A percentile compares a stretch with the other conserved stretches of the same genome.
phyloP scores from a whole-genome alignment of 1,140 invertebrate species.

The Papilio machaon region DNA sequence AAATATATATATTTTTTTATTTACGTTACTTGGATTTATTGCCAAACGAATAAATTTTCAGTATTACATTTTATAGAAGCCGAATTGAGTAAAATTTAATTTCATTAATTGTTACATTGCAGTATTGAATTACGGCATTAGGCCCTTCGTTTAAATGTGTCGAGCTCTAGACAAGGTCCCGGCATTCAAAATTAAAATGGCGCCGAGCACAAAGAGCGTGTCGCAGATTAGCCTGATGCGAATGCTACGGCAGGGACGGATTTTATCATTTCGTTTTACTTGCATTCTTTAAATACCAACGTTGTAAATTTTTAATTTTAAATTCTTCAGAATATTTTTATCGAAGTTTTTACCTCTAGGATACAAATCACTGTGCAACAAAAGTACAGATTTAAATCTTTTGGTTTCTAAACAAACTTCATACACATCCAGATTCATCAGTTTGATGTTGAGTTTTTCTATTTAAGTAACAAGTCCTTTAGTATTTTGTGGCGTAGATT shows the following conservation, averaged over 20 bases:
- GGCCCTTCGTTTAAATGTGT: slow-evolving; percentile 21
- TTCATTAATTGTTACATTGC: slow-evolving; percentile 23
- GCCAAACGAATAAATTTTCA: background rate
- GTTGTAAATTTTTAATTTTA: slow-evolving; percentile 16
- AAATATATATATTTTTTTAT: background rate
- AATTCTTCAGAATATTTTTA: slow-evolving; percentile 13
- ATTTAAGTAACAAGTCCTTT: too few species aligned
- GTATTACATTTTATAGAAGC: background rate
- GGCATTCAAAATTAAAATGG: slow-evolving; percentile 23
- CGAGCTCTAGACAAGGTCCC: slow-evolving; percentile 15
- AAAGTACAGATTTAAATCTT: background rate
- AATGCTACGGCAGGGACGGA: slow-evolving; percentile 9
- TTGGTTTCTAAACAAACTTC: too few species aligned
- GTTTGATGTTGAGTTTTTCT: too few species aligned
- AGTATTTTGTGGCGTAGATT: too few species aligned
- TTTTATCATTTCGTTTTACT: slow-evolving; percentile 26
- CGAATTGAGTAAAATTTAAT: slow-evolving; percentile 8
- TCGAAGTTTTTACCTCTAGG: background rate
- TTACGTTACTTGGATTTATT: background rate
- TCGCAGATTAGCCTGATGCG: slow-evolving; percentile 16
- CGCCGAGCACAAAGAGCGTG: slow-evolving; percentile 13
- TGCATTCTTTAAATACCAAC: slow-evolving; percentile 23
- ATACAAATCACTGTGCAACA: background rate
- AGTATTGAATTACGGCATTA: slow-evolving; percentile 24
- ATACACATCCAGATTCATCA: too few species aligned